Percentiles rank a stretch among this genome's conserved stretches.
These are phyloP conservation scores for Hemaris fuciformis DNA, from an alignment of 2,888 invertebrate genomes.

Conservation along the genomic window DNA sequence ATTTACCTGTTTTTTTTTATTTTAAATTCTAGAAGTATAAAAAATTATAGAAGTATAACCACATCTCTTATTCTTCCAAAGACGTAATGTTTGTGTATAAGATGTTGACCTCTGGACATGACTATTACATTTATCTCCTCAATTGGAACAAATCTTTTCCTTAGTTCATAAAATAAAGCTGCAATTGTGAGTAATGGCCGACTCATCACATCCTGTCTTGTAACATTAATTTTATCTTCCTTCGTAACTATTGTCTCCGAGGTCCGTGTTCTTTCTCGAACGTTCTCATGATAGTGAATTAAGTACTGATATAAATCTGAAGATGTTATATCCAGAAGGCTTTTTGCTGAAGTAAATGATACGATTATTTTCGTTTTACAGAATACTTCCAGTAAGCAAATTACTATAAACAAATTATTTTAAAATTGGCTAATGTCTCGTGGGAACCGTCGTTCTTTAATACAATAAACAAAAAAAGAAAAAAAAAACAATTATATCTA, in stretches of 20 bases:
- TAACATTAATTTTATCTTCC: constrained; percentile 23
- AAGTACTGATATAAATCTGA: neutral
- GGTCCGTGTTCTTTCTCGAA: neutral
- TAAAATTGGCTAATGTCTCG: no score
- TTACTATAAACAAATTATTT: no score
- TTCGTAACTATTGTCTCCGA: neutral
- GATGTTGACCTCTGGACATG: constrained; percentile 17
- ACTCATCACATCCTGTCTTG: constrained; percentile 20
- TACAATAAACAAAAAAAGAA: no score
- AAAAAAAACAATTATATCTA: no score
- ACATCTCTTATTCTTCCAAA: no score
- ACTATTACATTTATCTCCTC: constrained; percentile 20
- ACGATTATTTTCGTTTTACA: no score
- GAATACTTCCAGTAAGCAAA: no score
- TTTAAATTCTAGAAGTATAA: no score
- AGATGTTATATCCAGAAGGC: neutral
- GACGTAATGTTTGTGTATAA: neutral
- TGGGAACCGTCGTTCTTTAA: no score
- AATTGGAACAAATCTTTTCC: constrained; percentile 28
- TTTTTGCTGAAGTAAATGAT: neutral
- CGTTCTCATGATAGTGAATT: neutral
- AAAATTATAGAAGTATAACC: no score
- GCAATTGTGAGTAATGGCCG: constrained; percentile 35
- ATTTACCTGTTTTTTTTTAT: no score
- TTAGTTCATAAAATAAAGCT: constrained; percentile 28